phyloP scores from a whole-genome alignment of 2,797 vertebrate species.

The Myotis planiceps region DNA sequence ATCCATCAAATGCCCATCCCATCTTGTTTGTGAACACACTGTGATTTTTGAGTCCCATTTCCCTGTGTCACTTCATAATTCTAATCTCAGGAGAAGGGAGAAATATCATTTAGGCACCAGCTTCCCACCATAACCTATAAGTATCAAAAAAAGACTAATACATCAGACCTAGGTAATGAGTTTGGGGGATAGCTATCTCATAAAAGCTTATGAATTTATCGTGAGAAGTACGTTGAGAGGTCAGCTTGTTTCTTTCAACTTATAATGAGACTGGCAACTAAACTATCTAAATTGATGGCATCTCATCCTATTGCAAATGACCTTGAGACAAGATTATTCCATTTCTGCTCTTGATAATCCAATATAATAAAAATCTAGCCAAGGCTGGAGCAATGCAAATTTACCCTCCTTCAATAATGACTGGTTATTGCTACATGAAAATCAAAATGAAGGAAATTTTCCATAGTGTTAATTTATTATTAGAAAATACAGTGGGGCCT shows the following conservation, averaged over 20 bases:
- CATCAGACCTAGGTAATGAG: conserved; percentile 58
- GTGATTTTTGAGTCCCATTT: neutral
- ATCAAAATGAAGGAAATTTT: conserved; percentile 63
- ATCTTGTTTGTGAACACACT: neutral
- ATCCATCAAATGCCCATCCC: neutral
- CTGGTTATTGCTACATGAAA: conserved; percentile 45
- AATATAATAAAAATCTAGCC: conserved; percentile 69
- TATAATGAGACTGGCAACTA: conserved; percentile 74
- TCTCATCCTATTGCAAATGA: conserved; percentile 77
- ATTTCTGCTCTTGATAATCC: conserved; percentile 72
- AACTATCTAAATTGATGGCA: conserved; percentile 74
- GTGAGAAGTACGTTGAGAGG: conserved; percentile 61
- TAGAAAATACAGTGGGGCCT: too few species aligned
- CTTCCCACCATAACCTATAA: conserved; percentile 58
- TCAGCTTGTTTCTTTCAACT: conserved; percentile 74
- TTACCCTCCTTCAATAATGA: conserved; percentile 54
- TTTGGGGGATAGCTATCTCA: conserved; percentile 61
- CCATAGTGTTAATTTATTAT: conserved; percentile 40
- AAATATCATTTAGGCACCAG: conserved; percentile 43
- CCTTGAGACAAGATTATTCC: conserved; percentile 74
- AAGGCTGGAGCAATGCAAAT: conserved; percentile 54
- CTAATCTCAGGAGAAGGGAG: neutral
- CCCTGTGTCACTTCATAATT: conserved; percentile 2
- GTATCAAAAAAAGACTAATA: conserved; percentile 23
- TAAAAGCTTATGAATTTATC: conserved; percentile 73